phyloP scores from a whole-genome alignment of 2,113 vertebrate genomes.

The Cricetomys ansorgei region DNA sequence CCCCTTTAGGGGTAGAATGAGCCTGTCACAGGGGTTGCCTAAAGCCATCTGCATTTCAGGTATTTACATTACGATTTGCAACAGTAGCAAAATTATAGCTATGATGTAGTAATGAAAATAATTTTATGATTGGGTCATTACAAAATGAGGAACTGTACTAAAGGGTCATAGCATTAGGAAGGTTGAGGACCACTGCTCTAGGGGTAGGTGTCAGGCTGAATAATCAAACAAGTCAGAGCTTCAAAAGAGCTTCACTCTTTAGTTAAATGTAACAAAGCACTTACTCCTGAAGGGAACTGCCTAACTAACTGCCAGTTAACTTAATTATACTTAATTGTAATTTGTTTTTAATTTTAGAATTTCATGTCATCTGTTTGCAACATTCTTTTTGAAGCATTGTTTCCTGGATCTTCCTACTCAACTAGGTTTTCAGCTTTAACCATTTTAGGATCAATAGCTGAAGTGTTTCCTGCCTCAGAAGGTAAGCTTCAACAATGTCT shows the following conservation, averaged over 20 bases:
- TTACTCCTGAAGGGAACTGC: background rate
- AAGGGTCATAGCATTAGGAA: too few relatives aligned
- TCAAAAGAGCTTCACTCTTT: background rate
- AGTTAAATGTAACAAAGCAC: background rate
- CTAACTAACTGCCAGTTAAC: background rate
- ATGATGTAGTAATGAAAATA: too few relatives aligned
- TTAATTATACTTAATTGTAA: background rate
- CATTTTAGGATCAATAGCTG: conserved; percentile 92
- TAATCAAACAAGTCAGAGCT: background rate
- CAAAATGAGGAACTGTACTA: too few relatives aligned
- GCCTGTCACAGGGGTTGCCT: too few relatives aligned
- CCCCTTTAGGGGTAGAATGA: too few relatives aligned
- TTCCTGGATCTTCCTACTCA: conserved; percentile 95
- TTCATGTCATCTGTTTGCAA: conserved; percentile 92
- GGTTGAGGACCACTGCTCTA: too few relatives aligned
- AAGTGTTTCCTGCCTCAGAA: conserved; percentile 87
- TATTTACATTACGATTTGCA: too few relatives aligned
- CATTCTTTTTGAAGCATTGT: conserved; percentile 91
- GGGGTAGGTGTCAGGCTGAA: background rate
- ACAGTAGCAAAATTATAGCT: too few relatives aligned
- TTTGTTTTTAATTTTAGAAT: conserved; percentile 85
- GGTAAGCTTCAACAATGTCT: conserved; percentile 78
- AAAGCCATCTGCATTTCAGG: too few relatives aligned
- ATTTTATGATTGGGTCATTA: too few relatives aligned
- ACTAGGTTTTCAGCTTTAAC: conserved; percentile 93